Conservation (phyloP, 2,797 vertebrate genomes). For the Alauda arvensis region DNA sequence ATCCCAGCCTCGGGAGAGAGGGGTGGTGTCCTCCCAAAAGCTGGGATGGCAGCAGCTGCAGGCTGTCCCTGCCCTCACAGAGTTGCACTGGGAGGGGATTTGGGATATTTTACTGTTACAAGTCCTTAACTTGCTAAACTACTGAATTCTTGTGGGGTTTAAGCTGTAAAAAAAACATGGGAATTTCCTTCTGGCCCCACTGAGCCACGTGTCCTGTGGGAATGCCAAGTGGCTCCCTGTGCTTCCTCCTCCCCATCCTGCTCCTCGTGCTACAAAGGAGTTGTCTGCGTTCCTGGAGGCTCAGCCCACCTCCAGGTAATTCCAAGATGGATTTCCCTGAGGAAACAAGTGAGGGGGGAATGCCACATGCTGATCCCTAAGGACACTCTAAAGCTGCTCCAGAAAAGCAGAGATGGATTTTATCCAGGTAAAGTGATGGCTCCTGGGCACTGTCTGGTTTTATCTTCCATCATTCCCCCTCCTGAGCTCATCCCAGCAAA, state of each 20-base stretch:
- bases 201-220: background rate
- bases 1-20: background rate
- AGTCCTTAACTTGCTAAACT: conserved; percentile 65
- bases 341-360: background rate
- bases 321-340: background rate
- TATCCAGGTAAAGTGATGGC: background rate
- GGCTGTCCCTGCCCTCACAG: background rate
- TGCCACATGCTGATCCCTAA: background rate
- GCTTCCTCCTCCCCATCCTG: background rate
- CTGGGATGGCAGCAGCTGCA: background rate
- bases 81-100: background rate
- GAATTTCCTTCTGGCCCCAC: background rate
- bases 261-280: background rate
- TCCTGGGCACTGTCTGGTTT: background rate
- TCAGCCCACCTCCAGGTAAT: background rate
- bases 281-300: background rate
- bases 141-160: conserved; percentile 12
- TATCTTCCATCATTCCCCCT: background rate
- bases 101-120: conserved; percentile 62
- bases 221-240: background rate
- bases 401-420: background rate
- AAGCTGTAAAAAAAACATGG: background rate
- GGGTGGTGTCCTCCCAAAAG: background rate
- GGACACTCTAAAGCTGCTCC: background rate
- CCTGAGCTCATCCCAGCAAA: background rate